A percentile compares a stretch with the other conserved stretches of the same genome.
phyloP scores from a whole-genome alignment of 2,113 vertebrate species.

The Psophia crepitans region DNA sequence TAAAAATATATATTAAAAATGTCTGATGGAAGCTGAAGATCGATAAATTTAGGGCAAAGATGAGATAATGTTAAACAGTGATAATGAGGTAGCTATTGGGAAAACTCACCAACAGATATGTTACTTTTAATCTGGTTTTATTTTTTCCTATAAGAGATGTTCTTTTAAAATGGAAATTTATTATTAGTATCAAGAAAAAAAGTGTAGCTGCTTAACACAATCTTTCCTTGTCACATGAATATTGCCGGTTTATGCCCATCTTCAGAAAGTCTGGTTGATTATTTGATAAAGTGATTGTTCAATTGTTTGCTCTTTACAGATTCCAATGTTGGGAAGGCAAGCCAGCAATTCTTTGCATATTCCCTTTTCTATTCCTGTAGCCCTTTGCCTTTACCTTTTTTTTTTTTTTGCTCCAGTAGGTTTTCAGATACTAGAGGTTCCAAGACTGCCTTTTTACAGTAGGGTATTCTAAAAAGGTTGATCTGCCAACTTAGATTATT shows the following conservation, averaged over 20 bases:
- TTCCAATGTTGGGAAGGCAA: not conserved
- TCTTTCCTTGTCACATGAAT: not conserved
- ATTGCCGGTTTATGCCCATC: not conserved
- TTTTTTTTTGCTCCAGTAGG: not conserved
- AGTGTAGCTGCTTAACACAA: not conserved
- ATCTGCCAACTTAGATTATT: not conserved
- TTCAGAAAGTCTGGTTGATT: not conserved
- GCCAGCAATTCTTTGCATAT: not conserved
- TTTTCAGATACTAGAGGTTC: not conserved
- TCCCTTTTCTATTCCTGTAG: not conserved
- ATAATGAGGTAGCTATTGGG: not conserved
- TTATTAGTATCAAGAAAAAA: not conserved
- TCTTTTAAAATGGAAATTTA: not conserved
- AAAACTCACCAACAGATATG: not conserved
- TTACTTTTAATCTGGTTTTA: not conserved
- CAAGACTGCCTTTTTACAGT: not conserved
- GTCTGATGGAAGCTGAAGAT: not conserved
- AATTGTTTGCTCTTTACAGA: not conserved
- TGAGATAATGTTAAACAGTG: not conserved
- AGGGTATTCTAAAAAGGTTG: not conserved
- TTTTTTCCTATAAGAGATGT: not conserved
- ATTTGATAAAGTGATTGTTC: not conserved
- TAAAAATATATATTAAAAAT: not conserved
- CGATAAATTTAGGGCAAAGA: not conserved
- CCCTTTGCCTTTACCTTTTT: not conserved